Conservation (phyloP, 2,797 vertebrate species). For the Chelon auratus region DNA sequence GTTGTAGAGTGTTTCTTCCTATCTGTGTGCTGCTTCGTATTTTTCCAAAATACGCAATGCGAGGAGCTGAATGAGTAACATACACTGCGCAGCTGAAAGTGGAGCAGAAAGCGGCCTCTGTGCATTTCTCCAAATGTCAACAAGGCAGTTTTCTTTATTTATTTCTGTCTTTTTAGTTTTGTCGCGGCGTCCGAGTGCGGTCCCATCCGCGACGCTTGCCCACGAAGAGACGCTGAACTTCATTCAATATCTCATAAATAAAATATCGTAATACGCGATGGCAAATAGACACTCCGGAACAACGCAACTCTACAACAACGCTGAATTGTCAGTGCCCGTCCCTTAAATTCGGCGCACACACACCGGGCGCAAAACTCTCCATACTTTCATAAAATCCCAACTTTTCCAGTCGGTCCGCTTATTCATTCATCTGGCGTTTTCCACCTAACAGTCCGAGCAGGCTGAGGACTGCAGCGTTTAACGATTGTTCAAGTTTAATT, state of each 20-base stretch:
- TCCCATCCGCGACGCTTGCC: conserved; percentile 20
- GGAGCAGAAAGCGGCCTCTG: conserved; percentile 29
- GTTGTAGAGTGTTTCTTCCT: conserved; percentile 36
- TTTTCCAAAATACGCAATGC: conserved; percentile 67
- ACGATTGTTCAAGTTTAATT: conserved; percentile 29
- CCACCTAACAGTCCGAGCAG: conserved; percentile 9
- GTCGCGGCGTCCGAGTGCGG: conserved; percentile 3
- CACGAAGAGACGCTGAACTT: not conserved
- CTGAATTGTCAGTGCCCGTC: not conserved
- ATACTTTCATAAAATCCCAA: conserved; percentile 6
- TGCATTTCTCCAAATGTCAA: not conserved
- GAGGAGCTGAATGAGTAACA: conserved; percentile 52
- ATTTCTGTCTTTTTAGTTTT: conserved; percentile 1
- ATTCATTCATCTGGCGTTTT: conserved; percentile 17
- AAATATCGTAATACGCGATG: not conserved
- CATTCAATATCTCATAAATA: conserved; percentile 19
- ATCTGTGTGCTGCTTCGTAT: conserved; percentile 42
- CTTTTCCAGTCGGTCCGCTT: conserved; percentile 33
- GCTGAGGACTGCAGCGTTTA: conserved; percentile 47
- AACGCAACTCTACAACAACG: not conserved
- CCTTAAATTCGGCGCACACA: conserved; percentile 38
- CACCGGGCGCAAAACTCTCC: not conserved
- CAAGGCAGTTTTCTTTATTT: not conserved
- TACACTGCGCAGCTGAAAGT: conserved; percentile 62
- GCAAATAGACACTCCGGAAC: not conserved